Evolutionary conservation across 2,113 vertebrate species (phyloP), one percentile per base, ranked within the genome.

Genomic region (Sminthopsis crassicaudata): DNA sequence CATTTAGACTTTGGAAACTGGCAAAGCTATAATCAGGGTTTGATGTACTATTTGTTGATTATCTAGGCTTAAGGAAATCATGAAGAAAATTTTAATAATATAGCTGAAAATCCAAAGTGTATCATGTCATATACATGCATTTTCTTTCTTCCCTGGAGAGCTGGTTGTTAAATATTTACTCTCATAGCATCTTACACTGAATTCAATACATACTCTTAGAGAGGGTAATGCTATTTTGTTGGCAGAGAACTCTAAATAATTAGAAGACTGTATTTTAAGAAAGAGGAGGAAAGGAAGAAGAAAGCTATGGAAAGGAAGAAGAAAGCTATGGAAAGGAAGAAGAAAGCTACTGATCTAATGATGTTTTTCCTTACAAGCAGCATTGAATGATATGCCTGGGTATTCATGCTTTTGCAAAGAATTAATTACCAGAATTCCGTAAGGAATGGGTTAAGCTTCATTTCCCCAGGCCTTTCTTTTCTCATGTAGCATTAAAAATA

Each of bases 351-450:
- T 84, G 67, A 19, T 84, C 67, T n/a, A 84, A 8, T 42, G 67
- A 84, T 84, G 6, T 42, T 84, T 84, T 84, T 84, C n/a, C 67
- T 42, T 84, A 84, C n/a, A 84, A 84, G 19, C 19, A 42, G 67
- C 19, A 42, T 42, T 84, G n/a, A 42, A 84, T 42, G 67, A 42
- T 42, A 84, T 42, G 36, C 19, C 67, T 84, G 67, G 12, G 30
- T 84, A 42, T 84, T 84, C n/a, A 76, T 57, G 27, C 25, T 23
- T 54, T 90, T 91, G 89, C 25, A 96, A 84, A 91, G 50, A 51
- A 89, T 91, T 94, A 36, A 55, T 89, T 67, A 52, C 91, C 14
- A 90, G 91, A 92, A 95, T 92, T 96, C 51, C 53, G 2, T 89
- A 88, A 11, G 9, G 19, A 93, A 92, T 52, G 3, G 3, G 8